Conservation (phyloP, 2,113 vertebrate genomes). For the Varanus komodoensis region DNA sequence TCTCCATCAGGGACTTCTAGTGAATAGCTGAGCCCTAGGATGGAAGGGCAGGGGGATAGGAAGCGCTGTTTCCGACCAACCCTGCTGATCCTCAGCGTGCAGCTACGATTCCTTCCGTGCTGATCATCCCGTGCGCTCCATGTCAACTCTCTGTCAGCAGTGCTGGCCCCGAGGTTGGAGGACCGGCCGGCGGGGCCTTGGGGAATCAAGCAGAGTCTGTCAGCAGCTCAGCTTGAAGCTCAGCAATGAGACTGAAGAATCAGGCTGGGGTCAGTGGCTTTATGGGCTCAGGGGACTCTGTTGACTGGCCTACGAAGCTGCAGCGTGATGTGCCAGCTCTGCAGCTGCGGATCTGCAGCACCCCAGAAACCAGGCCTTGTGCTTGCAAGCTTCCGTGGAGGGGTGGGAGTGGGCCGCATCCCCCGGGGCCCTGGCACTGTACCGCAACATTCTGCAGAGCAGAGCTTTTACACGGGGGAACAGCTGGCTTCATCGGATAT, state of each 20-base stretch:
- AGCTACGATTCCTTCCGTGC: neutral
- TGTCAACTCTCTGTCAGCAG: neutral
- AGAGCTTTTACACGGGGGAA: neutral
- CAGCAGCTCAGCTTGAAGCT: neutral
- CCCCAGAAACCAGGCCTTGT: neutral
- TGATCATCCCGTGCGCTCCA: neutral
- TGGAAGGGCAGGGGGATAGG: neutral
- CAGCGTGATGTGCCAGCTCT: neutral
- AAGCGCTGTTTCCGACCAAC: neutral
- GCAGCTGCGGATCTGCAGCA: neutral
- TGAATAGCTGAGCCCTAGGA: neutral
- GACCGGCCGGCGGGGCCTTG: no score
- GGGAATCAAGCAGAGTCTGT: neutral
- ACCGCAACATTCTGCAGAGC: neutral
- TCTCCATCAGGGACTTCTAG: neutral
- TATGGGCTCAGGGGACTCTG: neutral
- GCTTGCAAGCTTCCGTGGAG: neutral
- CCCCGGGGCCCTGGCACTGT: neutral
- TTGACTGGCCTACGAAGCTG: neutral
- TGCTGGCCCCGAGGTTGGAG: neutral
- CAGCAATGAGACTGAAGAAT: neutral
- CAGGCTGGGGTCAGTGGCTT: neutral
- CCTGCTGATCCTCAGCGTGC: neutral
- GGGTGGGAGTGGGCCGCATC: neutral
- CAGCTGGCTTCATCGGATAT: neutral